phyloP scores from a whole-genome alignment of 2,797 vertebrate species.

The Philypnodon macrostomus region DNA sequence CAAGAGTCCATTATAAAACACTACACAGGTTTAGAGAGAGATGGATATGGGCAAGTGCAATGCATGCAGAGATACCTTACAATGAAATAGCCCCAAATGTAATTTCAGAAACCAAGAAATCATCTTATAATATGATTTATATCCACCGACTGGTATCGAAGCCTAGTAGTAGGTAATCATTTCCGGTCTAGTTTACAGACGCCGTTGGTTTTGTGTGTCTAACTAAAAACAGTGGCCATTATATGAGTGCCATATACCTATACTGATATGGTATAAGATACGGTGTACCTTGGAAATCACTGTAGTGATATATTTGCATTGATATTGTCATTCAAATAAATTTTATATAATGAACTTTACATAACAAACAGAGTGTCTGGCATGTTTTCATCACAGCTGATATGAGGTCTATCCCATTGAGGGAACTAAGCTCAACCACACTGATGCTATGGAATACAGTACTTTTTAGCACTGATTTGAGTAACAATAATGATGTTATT shows the following conservation, averaged over 20 bases:
- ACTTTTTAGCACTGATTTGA: too few relatives aligned
- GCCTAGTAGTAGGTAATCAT: constrained; percentile 70
- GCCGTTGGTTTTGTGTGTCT: constrained; percentile 82
- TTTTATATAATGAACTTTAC: constrained; percentile 87
- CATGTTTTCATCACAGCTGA: constrained; percentile 40
- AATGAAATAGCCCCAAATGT: constrained; percentile 68
- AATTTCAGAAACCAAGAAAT: constrained; percentile 70
- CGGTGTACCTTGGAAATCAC: constrained; percentile 85
- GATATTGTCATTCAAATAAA: constrained; percentile 87
- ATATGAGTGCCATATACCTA: constrained; percentile 85
- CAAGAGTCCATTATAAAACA: constrained; percentile 56
- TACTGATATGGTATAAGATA: constrained; percentile 86
- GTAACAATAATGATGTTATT: too few relatives aligned
- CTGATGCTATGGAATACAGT: neutral
- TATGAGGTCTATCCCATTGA: constrained; percentile 28
- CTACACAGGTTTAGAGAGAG: constrained; percentile 64
- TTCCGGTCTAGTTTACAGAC: constrained; percentile 80
- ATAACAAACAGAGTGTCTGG: constrained; percentile 66
- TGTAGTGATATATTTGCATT: constrained; percentile 88
- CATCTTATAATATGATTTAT: constrained; percentile 69
- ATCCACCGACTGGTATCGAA: constrained; percentile 66
- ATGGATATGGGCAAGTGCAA: constrained; percentile 79
- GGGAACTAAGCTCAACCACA: constrained; percentile 32
- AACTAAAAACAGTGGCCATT: constrained; percentile 84
- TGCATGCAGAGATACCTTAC: constrained; percentile 81